Conservation (phyloP, 2,113 vertebrate genomes). For the crab-eating macaque (Macaca fascicularis) region T2T-MFA8v1.1 NC_088388.1:85664001-85664500, state of each 20-base stretch:
- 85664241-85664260: not conserved
- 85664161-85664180: not conserved
- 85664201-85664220: not conserved
- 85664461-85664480: not conserved
- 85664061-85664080: not conserved
- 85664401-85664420: not conserved
- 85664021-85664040: not conserved
- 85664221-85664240: not conserved
- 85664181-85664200: not conserved
- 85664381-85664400: not conserved
- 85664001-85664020: not conserved
- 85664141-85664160: not conserved
- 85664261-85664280: not conserved
- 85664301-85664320: not conserved
- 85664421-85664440: not conserved
- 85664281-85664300: not conserved
- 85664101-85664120: not conserved
- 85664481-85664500: not conserved
- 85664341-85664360: not conserved
- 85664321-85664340: not conserved
- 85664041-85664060: not conserved
- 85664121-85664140: not conserved
- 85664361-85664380: not conserved
- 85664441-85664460: not conserved
- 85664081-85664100: not conserved